phyloP scores from a whole-genome alignment of 1,140 invertebrate genomes.

The Microplitis mediator region DNA sequence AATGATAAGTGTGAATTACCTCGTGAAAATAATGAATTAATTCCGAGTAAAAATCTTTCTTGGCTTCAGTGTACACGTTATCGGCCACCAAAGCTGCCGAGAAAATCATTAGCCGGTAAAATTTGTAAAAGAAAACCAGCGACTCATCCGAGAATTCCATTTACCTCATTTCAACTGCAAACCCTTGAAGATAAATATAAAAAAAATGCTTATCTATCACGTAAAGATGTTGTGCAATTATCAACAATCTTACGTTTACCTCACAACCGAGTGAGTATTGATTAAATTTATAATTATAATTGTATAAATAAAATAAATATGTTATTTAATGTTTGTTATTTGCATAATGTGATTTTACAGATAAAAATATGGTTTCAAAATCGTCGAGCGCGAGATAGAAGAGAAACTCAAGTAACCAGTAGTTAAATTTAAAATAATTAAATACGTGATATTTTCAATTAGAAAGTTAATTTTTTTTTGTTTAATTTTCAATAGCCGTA shows the following conservation, averaged over 20 bases:
- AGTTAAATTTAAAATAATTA: not conserved
- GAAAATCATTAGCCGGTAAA: conserved; percentile 64
- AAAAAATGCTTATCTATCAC: conserved; percentile 67
- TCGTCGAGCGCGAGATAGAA: conserved; percentile 72
- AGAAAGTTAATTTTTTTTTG: not conserved
- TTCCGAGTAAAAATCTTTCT: conserved; percentile 43
- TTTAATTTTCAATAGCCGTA: not conserved
- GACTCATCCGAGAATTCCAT: conserved; percentile 70
- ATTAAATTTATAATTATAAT: not conserved
- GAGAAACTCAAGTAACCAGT: conserved; percentile 58
- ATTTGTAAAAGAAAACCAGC: conserved; percentile 60
- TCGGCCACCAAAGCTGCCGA: conserved; percentile 73
- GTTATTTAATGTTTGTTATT: conserved; percentile 26
- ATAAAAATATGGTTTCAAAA: conserved; percentile 89
- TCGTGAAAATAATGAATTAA: not conserved
- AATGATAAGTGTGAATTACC: not conserved
- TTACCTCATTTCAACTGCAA: conserved; percentile 66
- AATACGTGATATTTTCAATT: not conserved
- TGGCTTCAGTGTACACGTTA: conserved; percentile 80
- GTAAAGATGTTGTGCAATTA: conserved; percentile 66
- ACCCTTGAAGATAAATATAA: conserved; percentile 67
- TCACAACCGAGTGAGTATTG: conserved; percentile 66
- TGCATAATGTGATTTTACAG: conserved; percentile 51
- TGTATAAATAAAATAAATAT: not conserved
- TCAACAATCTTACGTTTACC: conserved; percentile 66